Conservation (phyloP, 2,797 vertebrate genomes). For the Manis crassicaudata region DNA sequence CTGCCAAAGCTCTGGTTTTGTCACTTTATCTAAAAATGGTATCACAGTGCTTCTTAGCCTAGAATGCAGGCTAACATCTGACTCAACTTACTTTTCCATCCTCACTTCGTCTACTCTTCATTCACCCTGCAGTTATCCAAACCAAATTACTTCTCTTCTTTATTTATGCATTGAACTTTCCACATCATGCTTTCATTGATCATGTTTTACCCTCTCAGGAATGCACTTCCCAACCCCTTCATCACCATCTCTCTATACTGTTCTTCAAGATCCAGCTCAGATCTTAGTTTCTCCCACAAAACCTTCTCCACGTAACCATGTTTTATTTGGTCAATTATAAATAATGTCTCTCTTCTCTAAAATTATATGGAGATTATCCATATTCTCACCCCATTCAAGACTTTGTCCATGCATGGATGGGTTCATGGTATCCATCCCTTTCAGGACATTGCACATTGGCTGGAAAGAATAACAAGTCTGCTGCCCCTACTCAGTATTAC, state of each 20-base stretch:
- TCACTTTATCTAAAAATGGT: not conserved
- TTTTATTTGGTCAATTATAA: not conserved
- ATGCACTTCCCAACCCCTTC: not conserved
- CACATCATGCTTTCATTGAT: not conserved
- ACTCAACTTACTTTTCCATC: not conserved
- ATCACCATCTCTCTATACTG: not conserved
- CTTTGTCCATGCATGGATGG: not conserved
- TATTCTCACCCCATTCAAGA: not conserved
- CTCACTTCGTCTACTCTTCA: not conserved
- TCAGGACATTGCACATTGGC: too few relatives aligned
- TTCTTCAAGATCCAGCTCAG: not conserved
- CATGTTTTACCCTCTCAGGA: not conserved
- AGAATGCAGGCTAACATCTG: not conserved
- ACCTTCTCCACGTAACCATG: not conserved
- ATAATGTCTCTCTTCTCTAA: not conserved
- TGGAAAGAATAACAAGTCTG: not conserved
- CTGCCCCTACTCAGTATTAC: not conserved
- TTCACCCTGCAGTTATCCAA: not conserved
- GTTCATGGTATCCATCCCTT: not conserved
- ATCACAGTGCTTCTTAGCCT: not conserved
- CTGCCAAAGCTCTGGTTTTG: not conserved
- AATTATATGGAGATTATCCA: not conserved
- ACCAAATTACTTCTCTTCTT: not conserved
- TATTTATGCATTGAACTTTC: not conserved
- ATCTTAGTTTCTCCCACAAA: not conserved